Base-by-base conservation (phyloP, 2,113 vertebrate species). In the Misgurnus mizolepis region DNA sequence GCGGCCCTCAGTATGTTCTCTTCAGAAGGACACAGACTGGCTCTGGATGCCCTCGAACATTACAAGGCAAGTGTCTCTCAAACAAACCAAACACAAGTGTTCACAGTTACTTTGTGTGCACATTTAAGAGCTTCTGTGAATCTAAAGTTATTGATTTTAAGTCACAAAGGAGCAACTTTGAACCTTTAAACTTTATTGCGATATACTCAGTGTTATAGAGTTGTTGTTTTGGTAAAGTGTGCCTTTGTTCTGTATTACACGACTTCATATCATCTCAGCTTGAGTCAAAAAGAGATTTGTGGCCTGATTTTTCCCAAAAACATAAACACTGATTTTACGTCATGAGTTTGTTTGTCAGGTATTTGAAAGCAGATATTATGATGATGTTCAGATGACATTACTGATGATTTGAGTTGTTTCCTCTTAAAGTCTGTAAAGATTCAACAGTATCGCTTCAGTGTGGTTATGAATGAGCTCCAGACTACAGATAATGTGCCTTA, bases 1-100 rank as follows among this genome's bases (percentile, higher is more conserved):
- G 97, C 98, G 0, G 98, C 97, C 47, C 93, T 99, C 79, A 98
- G 95, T 86, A 94, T 99, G 88, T 99, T 97, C 83, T 98, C 96
- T 0, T 56, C 90, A 0, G 95, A 96, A 27, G 98, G 98, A 2
- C 94, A 99, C 0, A 67, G 88, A 18, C 92, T 97, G 87, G 93
- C 96, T 1, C 86, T 99, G 87, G 98, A 99, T 15, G 94, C 97
- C 8, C 91, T 99, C 85, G 96, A 99, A 71, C 96, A 99, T 69
- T 99, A 98, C 90, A 99, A 98, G 96, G 98, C 89, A 93, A 93
- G 93, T 80, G 6, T 27, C 12, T 22, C 17, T 75, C 5, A 49
- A 55, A 8, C 66, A 27, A 3, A 43, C 6, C 17, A 27, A 39
- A 27, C 39, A 43, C 1, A 14, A 53, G 50, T 14, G 12, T 53